Evolutionary conservation across 2,797 vertebrate genomes (phyloP).

Genomic region (Eidolon dupreanum): DNA sequence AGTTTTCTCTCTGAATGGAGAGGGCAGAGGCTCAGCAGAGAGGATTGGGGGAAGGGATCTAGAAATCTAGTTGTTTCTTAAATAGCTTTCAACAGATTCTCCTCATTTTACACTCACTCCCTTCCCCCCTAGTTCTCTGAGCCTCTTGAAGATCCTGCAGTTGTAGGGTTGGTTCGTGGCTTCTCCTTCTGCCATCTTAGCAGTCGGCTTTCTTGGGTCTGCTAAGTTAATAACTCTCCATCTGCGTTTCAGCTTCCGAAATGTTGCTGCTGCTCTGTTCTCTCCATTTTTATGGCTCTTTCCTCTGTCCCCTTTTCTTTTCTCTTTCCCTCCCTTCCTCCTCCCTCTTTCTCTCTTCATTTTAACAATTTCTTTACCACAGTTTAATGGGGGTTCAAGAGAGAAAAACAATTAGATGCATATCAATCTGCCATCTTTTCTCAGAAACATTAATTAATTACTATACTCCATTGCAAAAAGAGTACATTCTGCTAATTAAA

Average conservation of each 20-base stretch:
- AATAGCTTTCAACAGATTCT: neutral
- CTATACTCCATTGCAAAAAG: neutral
- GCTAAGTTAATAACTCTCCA: neutral
- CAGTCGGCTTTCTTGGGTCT: neutral
- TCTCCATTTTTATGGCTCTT: neutral
- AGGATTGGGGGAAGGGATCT: neutral
- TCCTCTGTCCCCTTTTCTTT: neutral
- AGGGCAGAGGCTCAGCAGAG: neutral
- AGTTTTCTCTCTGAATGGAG: neutral
- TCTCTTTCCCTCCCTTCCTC: too few relatives aligned
- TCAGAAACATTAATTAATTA: neutral
- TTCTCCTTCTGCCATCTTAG: neutral
- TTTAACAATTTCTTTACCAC: neutral
- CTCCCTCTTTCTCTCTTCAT: neutral
- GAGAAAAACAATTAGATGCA: neutral
- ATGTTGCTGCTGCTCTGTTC: neutral
- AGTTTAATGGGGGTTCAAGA: neutral
- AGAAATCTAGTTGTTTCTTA: neutral
- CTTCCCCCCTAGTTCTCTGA: neutral
- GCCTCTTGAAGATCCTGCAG: neutral
- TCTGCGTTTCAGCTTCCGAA: neutral
- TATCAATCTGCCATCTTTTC: neutral
- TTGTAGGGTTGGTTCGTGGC: neutral
- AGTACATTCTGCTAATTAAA: neutral
- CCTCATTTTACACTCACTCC: neutral